phyloP scores from a whole-genome alignment of 2,797 vertebrate genomes.

The Tinamus major region DNA sequence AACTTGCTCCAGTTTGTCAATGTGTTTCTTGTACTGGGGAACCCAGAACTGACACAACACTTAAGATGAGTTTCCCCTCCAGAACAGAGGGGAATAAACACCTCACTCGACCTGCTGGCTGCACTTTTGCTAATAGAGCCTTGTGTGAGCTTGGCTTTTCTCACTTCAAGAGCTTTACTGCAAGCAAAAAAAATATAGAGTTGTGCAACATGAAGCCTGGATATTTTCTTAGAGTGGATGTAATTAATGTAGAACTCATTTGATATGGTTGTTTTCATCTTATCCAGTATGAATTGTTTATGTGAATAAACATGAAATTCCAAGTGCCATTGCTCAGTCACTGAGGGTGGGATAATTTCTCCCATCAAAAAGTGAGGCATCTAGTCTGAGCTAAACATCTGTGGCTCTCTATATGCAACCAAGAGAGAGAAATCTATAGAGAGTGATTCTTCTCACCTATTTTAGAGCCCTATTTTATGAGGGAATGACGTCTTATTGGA shows the following conservation, averaged over 20 bases:
- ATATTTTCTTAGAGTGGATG: slow-evolving; percentile 17
- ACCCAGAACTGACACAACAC: neutral
- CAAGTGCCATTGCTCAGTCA: neutral
- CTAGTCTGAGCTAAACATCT: slow-evolving; percentile 7
- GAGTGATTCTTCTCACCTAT: slow-evolving; percentile 48
- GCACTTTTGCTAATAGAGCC: neutral
- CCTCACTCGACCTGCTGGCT: slow-evolving; percentile 7
- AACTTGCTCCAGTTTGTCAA: neutral
- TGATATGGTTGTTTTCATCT: neutral
- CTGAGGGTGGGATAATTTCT: neutral
- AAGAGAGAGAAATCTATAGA: slow-evolving; percentile 5
- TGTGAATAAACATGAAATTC: neutral
- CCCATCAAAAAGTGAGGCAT: neutral
- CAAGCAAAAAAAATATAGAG: neutral
- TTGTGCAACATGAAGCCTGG: neutral
- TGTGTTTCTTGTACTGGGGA: neutral
- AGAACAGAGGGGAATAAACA: slow-evolving; percentile 27
- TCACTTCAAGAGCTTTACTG: neutral
- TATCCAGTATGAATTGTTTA: neutral
- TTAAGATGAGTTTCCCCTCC: neutral
- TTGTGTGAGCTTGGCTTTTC: neutral
- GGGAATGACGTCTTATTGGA: slow-evolving; percentile 22
- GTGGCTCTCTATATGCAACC: neutral
- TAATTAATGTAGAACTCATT: neutral
- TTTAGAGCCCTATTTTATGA: slow-evolving; percentile 50